Base-by-base conservation (phyloP, 1,140 invertebrate species). In the Xylocopa sonorina region DNA sequence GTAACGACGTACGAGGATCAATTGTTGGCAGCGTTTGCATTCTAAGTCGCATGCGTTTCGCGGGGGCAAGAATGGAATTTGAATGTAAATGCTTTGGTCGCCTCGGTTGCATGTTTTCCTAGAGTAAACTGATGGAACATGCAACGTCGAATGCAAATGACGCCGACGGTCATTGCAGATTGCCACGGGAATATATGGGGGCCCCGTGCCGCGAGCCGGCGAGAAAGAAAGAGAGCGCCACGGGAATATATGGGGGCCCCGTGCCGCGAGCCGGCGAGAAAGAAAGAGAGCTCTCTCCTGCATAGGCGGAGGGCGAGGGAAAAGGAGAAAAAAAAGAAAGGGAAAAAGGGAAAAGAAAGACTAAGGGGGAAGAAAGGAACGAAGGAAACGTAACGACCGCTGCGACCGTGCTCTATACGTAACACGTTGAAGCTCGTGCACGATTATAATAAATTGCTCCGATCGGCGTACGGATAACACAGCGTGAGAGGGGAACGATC, bases 101-200 rank as follows among this genome's bases (percentile, higher is more conserved):
- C 83, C 67, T 82, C 73, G 80, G 67, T 86, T 85, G 85, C 85
- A 86, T 83, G 85, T 78, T 86, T 86, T 86, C 84, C 80, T 83
- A 86, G 85, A 78, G 84, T 86, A 86, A 86, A 86, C 85, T 82
- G 85, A 86, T 86, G 84, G 77, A 77, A 80, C 85, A 86, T 86
- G 85, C 85, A 86, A 86, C 85, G 81, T 86, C 85, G 84, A 86
- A 86, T 86, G 85, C 84, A 86, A 86, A 86, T 83, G 81, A 86
- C 81, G 77, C 67, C 55, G 84, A 46, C 85, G 77, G 77, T 85
- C 85, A 86, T 86, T 86, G 83, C 84, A 80, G 84, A 86, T 86
- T 86, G 77, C 84, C 84, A 77, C 80, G 80, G 81, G 83, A 86
- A 83, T 80, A 77, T 85, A 85, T 63, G 38, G 53, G 57, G 75